A percentile compares a stretch with the other conserved stretches of the same genome.
Conservation (phyloP, 2,888 invertebrate species). For the Cantharis rufa region DNA sequence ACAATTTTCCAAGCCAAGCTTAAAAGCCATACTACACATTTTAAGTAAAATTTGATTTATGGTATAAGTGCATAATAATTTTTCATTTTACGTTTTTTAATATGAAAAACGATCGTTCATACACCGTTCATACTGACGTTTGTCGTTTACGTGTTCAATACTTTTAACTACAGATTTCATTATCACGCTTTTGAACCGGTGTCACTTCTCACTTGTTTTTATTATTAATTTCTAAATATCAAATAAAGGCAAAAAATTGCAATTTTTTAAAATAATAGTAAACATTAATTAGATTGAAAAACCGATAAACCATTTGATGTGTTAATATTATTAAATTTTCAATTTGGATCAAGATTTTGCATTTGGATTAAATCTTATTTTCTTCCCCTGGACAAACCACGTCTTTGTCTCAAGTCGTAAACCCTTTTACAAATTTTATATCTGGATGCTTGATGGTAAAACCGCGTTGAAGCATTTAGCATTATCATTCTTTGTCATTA, state of each 20-base stretch:
- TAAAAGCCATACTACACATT: neutral
- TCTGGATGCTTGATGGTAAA: neutral
- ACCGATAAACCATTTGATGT: neutral
- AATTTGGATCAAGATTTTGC: neutral
- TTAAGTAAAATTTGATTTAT: conserved; percentile 1
- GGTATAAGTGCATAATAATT: conserved; percentile 1
- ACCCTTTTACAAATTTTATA: neutral
- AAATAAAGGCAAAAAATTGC: neutral
- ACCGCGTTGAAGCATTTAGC: neutral
- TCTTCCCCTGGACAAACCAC: too few species aligned
- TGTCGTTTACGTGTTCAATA: neutral
- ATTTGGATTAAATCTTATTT: neutral
- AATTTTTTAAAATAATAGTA: neutral
- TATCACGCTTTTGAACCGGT: neutral
- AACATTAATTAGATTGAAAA: too few species aligned
- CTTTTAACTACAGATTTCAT: neutral
- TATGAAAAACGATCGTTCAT: neutral
- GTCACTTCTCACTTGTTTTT: neutral
- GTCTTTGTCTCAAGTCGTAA: neutral
- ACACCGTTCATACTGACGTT: neutral
- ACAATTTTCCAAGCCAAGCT: neutral
- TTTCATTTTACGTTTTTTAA: neutral
- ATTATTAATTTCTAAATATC: neutral
- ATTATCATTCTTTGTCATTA: neutral
- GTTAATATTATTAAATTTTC: neutral